Percentiles rank a stretch among this genome's conserved stretches.
Conservation (phyloP, 2,888 invertebrate genomes). For the Lacanobia oleracea region DNA sequence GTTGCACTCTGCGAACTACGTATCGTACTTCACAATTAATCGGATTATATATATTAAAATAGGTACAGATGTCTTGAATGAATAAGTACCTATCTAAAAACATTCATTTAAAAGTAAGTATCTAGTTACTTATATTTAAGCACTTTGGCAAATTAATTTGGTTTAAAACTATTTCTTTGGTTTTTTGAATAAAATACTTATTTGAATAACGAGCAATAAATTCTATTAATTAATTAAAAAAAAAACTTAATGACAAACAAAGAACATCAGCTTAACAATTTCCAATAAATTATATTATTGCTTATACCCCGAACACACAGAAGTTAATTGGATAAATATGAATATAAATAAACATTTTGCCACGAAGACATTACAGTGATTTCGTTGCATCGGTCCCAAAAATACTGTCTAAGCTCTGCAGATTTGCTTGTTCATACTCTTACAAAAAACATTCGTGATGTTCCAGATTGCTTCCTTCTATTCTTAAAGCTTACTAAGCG, state of each 20-base stretch:
- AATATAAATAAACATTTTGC: constrained; percentile 29
- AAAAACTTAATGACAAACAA: constrained; percentile 9
- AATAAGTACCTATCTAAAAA: not conserved
- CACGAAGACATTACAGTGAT: constrained; percentile 59
- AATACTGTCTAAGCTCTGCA: constrained; percentile 21
- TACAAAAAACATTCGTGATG: constrained; percentile 14
- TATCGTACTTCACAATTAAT: constrained; percentile 7
- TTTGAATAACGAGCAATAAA: not conserved
- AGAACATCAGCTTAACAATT: not conserved
- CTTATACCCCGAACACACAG: constrained; percentile 4
- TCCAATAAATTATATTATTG: constrained; percentile 17
- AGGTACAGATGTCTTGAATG: not conserved
- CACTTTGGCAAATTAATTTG: constrained; percentile 29
- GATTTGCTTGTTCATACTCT: constrained; percentile 11
- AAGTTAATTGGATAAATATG: constrained; percentile 20
- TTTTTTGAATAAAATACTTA: constrained; percentile 2
- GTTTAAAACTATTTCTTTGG: constrained; percentile 24
- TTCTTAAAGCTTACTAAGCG: too few relatives aligned
- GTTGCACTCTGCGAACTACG: constrained; percentile 4
- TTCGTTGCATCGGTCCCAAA: constrained; percentile 52
- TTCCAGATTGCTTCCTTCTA: constrained; percentile 9
- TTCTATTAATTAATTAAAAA: constrained; percentile 7
- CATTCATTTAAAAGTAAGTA: not conserved
- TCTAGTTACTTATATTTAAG: not conserved
- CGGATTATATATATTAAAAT: not conserved